A percentile compares a stretch with the other conserved stretches of the same genome.
Conservation (phyloP, 2,888 invertebrate species). For the Cheilosia variabilis region DNA sequence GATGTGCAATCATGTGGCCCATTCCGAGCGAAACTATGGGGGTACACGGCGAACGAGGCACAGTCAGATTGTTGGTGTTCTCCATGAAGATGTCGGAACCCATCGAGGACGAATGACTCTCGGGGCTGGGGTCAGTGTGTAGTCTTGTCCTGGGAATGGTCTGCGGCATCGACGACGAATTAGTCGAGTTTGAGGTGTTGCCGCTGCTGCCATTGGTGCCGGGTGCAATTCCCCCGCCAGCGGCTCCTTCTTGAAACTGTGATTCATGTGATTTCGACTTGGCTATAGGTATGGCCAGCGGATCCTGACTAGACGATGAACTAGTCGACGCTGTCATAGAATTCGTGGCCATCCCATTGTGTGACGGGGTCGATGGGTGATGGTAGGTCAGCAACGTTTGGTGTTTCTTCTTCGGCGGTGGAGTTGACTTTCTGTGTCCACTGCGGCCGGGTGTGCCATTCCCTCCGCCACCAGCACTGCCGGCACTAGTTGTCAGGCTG, state of each 20-base stretch:
- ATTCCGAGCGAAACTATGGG: slow-evolving; percentile 90
- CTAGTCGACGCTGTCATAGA: slow-evolving; percentile 65
- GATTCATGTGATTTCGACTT: slow-evolving; percentile 97
- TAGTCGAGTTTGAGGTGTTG: slow-evolving; percentile 67
- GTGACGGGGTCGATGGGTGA: slow-evolving; percentile 80
- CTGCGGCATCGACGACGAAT: slow-evolving; percentile 73
- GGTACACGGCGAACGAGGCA: slow-evolving; percentile 89
- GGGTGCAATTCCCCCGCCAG: slow-evolving; percentile 81
- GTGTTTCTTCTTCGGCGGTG: slow-evolving; percentile 91
- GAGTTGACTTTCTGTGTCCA: slow-evolving; percentile 84
- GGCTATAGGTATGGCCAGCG: slow-evolving; percentile 86
- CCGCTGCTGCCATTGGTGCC: slow-evolving; percentile 57
- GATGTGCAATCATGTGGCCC: slow-evolving; percentile 95
- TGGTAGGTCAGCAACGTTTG: slow-evolving; percentile 85
- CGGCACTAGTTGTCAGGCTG: slow-evolving; percentile 72
- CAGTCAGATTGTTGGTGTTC: slow-evolving; percentile 82
- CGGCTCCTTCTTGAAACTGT: slow-evolving; percentile 88
- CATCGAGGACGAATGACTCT: slow-evolving; percentile 81
- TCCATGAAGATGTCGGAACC: slow-evolving; percentile 81
- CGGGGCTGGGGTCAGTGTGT: slow-evolving; percentile 83
- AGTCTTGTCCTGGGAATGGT: slow-evolving; percentile 80
- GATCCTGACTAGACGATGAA: slow-evolving; percentile 78
- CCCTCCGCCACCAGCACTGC: slow-evolving; percentile 66
- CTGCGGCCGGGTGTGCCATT: slow-evolving; percentile 81
- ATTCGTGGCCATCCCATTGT: slow-evolving; percentile 69